phyloP scores from a whole-genome alignment of 2,888 invertebrate species.

The Agrotis segetum region DNA sequence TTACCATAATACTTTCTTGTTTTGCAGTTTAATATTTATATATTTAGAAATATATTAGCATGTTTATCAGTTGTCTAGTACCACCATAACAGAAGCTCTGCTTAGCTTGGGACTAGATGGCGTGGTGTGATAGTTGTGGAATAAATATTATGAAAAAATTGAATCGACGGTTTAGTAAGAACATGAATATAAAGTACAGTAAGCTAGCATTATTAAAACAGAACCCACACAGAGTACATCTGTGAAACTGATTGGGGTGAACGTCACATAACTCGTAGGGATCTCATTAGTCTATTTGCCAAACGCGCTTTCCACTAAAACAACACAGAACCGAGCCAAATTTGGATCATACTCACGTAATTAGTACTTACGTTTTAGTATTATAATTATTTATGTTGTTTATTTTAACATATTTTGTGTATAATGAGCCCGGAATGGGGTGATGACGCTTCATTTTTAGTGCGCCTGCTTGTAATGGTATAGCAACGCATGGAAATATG shows the following conservation, averaged over 20 bases:
- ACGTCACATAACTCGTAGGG: slow-evolving; percentile 64
- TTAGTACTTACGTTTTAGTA: slow-evolving; percentile 61
- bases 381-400: slow-evolving; percentile 51
- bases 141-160: too few relatives aligned
- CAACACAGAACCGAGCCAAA: slow-evolving; percentile 75
- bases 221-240: slow-evolving; percentile 35
- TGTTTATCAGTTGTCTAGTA: too few relatives aligned
- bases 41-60: too few relatives aligned
- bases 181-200: neutral
- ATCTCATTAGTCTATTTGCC: slow-evolving; percentile 78
- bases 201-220: slow-evolving; percentile 28
- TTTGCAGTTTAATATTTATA: too few relatives aligned
- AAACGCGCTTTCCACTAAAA: slow-evolving; percentile 74
- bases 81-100: too few relatives aligned
- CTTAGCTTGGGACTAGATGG: too few relatives aligned
- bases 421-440: slow-evolving; percentile 34
- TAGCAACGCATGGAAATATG: slow-evolving; percentile 44
- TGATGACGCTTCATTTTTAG: slow-evolving; percentile 19
- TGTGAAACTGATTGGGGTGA: slow-evolving; percentile 60
- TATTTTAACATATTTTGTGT: slow-evolving; percentile 38
- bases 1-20: too few relatives aligned
- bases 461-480: slow-evolving; percentile 51
- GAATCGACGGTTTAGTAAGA: too few relatives aligned
- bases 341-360: slow-evolving; percentile 65
- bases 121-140: too few relatives aligned